phyloP scores from a whole-genome alignment of 2,888 invertebrate species.

The Pilophorus perplexus region DNA sequence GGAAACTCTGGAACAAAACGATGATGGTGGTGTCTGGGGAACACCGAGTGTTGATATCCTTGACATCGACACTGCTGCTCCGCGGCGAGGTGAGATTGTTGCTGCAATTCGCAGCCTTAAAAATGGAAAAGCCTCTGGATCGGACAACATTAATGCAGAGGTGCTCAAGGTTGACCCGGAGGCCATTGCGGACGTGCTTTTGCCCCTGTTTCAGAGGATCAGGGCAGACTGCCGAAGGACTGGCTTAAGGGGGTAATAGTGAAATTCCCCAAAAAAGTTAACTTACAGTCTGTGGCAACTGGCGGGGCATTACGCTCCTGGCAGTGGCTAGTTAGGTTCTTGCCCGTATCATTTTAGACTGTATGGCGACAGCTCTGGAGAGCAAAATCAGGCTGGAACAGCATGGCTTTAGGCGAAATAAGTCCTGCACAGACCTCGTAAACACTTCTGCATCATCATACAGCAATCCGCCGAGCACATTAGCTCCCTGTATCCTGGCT shows the following conservation, averaged over 20 bases:
- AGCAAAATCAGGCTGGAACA: background rate
- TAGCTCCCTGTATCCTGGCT: background rate
- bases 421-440: slow-evolving; percentile 1
- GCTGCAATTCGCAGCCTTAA: too few relatives aligned
- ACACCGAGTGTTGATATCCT: too few relatives aligned
- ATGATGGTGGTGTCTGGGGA: too few relatives aligned
- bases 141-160: too few relatives aligned
- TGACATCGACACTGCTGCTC: too few relatives aligned
- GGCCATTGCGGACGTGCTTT: background rate
- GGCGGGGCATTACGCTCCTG: background rate
- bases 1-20: too few relatives aligned
- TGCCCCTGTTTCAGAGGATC: background rate
- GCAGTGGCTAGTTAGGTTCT: background rate
- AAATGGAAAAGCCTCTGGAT: too few relatives aligned
- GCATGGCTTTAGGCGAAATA: background rate
- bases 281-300: background rate
- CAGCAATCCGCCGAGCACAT: background rate
- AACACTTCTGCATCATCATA: background rate
- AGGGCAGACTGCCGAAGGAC: background rate
- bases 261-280: background rate
- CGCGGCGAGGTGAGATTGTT: too few relatives aligned
- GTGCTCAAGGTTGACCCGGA: too few relatives aligned
- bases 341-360: background rate
- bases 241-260: background rate
- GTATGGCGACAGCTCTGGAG: background rate